Evolutionary conservation across 2,888 invertebrate species (phyloP).

Genomic region (Apotomis betuletana): DNA sequence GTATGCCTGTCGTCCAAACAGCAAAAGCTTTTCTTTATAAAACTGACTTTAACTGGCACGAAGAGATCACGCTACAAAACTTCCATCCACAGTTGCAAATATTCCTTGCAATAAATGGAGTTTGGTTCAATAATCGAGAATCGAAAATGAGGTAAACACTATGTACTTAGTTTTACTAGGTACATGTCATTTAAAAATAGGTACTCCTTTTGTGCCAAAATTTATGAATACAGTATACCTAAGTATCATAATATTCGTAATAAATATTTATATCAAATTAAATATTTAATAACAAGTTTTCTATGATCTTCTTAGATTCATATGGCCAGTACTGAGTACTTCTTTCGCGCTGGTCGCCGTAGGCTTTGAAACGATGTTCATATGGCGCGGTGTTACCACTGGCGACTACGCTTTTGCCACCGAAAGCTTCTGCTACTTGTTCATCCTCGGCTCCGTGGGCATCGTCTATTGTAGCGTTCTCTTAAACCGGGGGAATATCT

Average conservation of each 20-base stretch:
- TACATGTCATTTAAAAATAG: too few species aligned
- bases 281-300: too few species aligned
- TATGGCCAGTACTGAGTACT: conserved; percentile 54
- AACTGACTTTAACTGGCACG: conserved; percentile 55
- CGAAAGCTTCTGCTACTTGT: conserved; percentile 64
- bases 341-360: conserved; percentile 46
- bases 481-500: conserved; percentile 51
- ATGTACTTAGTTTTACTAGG: too few species aligned
- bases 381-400: conserved; percentile 51
- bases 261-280: too few species aligned
- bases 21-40: conserved; percentile 55
- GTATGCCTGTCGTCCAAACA: conserved; percentile 46
- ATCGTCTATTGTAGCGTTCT: conserved; percentile 53
- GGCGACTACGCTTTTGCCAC: conserved; percentile 62
- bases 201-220: too few species aligned
- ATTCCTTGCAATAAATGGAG: conserved; percentile 57
- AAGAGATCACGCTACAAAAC: conserved; percentile 55
- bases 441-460: conserved; percentile 56
- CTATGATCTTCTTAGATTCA: conserved; percentile 51
- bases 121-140: conserved; percentile 59
- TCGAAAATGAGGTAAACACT: conserved; percentile 57
- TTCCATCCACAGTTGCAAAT: conserved; percentile 66
- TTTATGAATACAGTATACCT: too few species aligned
- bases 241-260: too few species aligned
- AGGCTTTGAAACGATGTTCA: conserved; percentile 52